Percentiles rank a stretch among this genome's conserved stretches.
phyloP scores from a whole-genome alignment of 2,113 vertebrate genomes.

The Centropristis striata region DNA sequence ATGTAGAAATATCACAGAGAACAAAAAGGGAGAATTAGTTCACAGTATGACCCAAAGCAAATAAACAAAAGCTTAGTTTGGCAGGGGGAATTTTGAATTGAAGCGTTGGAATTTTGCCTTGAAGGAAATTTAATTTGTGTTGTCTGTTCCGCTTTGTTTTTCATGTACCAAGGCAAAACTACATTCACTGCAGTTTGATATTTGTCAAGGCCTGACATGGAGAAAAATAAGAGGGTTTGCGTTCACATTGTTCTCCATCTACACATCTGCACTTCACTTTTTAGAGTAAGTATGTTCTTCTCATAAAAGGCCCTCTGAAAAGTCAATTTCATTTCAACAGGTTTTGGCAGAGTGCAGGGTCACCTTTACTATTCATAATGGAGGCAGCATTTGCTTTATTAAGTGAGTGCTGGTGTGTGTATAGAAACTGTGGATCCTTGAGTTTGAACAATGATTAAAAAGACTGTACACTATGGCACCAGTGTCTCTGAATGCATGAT shows the following conservation, averaged over 20 bases:
- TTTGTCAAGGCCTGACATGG: not conserved
- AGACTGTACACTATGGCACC: slow-evolving; percentile 24
- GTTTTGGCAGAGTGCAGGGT: slow-evolving; percentile 15
- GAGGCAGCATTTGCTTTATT: slow-evolving; percentile 25
- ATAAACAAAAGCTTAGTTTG: not conserved
- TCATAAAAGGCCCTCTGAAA: not conserved
- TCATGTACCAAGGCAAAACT: not conserved
- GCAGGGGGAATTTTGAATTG: not conserved
- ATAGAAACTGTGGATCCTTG: slow-evolving; percentile 21
- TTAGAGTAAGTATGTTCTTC: not conserved
- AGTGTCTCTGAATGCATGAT: slow-evolving; percentile 41
- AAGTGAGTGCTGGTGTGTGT: slow-evolving; percentile 20
- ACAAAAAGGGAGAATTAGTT: not conserved
- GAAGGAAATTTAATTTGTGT: not conserved
- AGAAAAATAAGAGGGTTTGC: not conserved
- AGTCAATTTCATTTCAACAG: slow-evolving; percentile 9
- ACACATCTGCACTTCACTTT: not conserved
- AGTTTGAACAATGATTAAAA: slow-evolving; percentile 49
- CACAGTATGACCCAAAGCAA: slow-evolving; percentile 13
- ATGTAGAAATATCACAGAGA: not conserved
- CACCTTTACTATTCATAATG: slow-evolving; percentile 26
- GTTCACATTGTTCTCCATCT: not conserved
- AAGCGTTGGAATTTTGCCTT: slow-evolving; percentile 5
- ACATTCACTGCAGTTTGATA: not conserved
- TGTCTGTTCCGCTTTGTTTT: not conserved